Evolutionary conservation across 2,888 invertebrate genomes (phyloP).

Genomic region (Falcaria lacertinaria): DNA sequence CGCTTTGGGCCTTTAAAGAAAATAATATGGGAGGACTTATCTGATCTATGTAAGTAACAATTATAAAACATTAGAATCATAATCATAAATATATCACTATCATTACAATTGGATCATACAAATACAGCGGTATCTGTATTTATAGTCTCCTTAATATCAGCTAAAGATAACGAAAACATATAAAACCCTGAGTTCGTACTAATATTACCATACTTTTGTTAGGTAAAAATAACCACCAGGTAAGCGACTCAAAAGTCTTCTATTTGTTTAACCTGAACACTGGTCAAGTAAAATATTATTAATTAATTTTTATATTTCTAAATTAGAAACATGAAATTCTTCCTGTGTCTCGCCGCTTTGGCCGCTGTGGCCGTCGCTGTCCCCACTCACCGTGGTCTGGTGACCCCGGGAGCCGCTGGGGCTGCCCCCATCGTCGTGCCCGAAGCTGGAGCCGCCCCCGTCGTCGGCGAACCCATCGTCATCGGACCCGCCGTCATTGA

Average conservation of each 20-base stretch:
- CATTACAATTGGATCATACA: background rate
- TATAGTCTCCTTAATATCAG: background rate
- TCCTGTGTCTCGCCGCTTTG: constrained; percentile 25
- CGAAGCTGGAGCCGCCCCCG: constrained; percentile 16
- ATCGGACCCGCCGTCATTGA: constrained; percentile 23
- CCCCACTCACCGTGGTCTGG: constrained; percentile 16
- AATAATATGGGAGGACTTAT: too few relatives aligned
- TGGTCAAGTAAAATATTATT: too few relatives aligned
- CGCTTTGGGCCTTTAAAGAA: too few relatives aligned
- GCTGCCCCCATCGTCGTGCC: constrained; percentile 17
- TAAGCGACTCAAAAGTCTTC: background rate
- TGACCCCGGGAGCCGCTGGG: constrained; percentile 15
- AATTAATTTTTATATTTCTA: background rate
- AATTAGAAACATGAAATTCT: constrained; percentile 18
- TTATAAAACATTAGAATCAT: background rate
- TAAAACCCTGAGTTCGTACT: background rate
- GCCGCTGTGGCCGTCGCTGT: constrained; percentile 28
- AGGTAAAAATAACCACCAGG: background rate
- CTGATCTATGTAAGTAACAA: too few relatives aligned
- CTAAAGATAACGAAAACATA: background rate
- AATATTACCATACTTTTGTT: background rate
- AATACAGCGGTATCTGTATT: background rate
- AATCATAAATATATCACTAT: too few relatives aligned
- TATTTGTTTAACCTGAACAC: too few relatives aligned
- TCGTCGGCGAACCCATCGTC: constrained; percentile 19